Evolutionary conservation across 2,113 vertebrate genomes (phyloP).

Genomic region (Perca flavescens): DNA sequence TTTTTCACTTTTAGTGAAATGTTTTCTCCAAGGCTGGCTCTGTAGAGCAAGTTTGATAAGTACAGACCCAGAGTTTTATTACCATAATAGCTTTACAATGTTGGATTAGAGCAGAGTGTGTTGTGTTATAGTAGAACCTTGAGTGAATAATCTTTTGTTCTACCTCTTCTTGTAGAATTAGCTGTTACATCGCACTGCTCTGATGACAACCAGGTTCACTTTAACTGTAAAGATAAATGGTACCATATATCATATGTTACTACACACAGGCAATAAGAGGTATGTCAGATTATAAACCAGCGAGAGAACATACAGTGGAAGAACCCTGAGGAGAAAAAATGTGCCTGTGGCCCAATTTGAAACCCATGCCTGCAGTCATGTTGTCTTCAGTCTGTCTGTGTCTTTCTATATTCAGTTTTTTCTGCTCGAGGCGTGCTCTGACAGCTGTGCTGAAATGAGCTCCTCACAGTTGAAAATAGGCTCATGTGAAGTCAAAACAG

Average conservation of each 20-base stretch:
- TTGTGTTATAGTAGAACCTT: neutral
- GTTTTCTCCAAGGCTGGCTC: neutral
- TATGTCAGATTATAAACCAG: conserved; percentile 32
- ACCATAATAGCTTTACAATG: neutral
- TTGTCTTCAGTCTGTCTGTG: conserved; percentile 53
- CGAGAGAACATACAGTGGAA: neutral
- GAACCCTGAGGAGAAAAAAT: conserved; percentile 20
- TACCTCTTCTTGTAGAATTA: neutral
- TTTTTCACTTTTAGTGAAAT: neutral
- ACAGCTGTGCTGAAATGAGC: conserved; percentile 68
- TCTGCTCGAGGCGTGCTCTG: conserved; percentile 65
- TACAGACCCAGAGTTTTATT: neutral
- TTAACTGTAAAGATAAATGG: conserved; percentile 48
- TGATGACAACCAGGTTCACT: conserved; percentile 26
- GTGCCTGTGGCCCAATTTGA: conserved; percentile 57
- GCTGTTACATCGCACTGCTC: conserved; percentile 19
- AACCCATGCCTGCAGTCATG: conserved; percentile 53
- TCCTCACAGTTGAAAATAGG: conserved; percentile 58
- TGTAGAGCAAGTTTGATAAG: neutral
- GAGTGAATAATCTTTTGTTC: neutral
- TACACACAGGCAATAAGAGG: conserved; percentile 22
- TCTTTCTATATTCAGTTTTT: conserved; percentile 66
- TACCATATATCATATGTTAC: conserved; percentile 14
- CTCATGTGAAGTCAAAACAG: conserved; percentile 46
- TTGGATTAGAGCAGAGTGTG: neutral